Evolutionary conservation across 1,140 invertebrate genomes (phyloP).

Genomic region (Rhagoletis zephyria): DNA sequence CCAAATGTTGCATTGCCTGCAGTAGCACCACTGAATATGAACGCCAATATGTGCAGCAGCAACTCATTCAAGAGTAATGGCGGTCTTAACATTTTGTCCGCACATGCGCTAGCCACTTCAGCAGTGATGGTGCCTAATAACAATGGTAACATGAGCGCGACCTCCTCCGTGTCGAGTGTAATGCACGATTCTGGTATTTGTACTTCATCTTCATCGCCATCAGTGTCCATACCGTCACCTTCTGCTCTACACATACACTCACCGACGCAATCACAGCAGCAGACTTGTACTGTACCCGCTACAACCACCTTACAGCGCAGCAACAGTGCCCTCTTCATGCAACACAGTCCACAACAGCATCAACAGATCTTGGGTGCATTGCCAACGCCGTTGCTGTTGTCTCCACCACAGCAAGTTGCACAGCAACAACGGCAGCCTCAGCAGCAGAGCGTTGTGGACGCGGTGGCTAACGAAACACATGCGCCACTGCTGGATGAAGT

Average conservation of each 20-base stretch:
- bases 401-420: constrained; percentile 61
- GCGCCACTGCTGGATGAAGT: not conserved
- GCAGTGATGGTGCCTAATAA: not conserved
- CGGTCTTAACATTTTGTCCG: constrained; percentile 34
- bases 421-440: constrained; percentile 53
- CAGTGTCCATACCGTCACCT: constrained; percentile 70
- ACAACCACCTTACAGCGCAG: not conserved
- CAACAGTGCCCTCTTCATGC: not conserved
- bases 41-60: constrained; percentile 55
- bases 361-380: constrained; percentile 63
- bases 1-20: constrained; percentile 60
- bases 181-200: constrained; percentile 71
- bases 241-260: constrained; percentile 66
- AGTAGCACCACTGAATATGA: constrained; percentile 58
- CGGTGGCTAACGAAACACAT: not conserved
- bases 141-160: constrained; percentile 60
- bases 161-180: constrained; percentile 68
- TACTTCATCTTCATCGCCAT: constrained; percentile 70
- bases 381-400: constrained; percentile 65
- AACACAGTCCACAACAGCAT: constrained; percentile 42
- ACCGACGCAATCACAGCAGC: constrained; percentile 61
- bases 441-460: not conserved
- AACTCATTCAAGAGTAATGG: constrained; percentile 15
- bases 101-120: constrained; percentile 20
- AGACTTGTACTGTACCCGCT: not conserved